These are phyloP conservation scores for Netelia virgata DNA, from an alignment of 2,888 invertebrate species.

Conservation along the genomic window DNA sequence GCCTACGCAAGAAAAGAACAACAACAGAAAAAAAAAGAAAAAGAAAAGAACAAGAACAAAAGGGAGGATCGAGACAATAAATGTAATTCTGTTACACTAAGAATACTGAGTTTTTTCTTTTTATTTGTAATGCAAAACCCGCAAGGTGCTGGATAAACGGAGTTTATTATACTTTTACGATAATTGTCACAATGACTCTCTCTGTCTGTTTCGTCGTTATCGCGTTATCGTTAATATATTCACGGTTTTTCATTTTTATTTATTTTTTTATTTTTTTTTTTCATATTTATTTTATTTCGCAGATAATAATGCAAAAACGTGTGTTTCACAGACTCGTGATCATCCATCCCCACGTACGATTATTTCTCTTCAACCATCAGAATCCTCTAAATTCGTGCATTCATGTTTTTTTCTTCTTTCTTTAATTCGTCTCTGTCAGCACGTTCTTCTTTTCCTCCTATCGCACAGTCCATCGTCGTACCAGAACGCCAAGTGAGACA, in stretches of 20 bases:
- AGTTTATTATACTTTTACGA: slow-evolving; percentile 76
- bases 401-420: slow-evolving; percentile 44
- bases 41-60: slow-evolving; percentile 65
- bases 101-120: slow-evolving; percentile 84
- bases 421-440: not conserved
- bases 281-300: slow-evolving; percentile 47
- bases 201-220: slow-evolving; percentile 65
- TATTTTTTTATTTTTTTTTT: not conserved
- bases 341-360: slow-evolving; percentile 20
- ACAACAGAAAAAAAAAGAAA: slow-evolving; percentile 18
- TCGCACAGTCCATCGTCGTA: slow-evolving; percentile 21
- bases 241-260: slow-evolving; percentile 25
- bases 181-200: slow-evolving; percentile 37
- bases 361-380: not conserved
- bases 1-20: slow-evolving; percentile 61
- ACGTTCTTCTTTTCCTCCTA: slow-evolving; percentile 21
- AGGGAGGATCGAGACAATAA: slow-evolving; percentile 85
- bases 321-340: slow-evolving; percentile 61
- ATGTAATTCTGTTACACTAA: slow-evolving; percentile 85
- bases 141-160: slow-evolving; percentile 83
- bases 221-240: slow-evolving; percentile 55
- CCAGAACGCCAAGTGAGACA: slow-evolving; percentile 67
- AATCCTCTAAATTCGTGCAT: slow-evolving; percentile 20
- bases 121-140: slow-evolving; percentile 81
- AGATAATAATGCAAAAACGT: slow-evolving; percentile 42